Evolutionary conservation across 2,113 vertebrate species (phyloP).

Genomic region (Pundamilia nyererei): DNA sequence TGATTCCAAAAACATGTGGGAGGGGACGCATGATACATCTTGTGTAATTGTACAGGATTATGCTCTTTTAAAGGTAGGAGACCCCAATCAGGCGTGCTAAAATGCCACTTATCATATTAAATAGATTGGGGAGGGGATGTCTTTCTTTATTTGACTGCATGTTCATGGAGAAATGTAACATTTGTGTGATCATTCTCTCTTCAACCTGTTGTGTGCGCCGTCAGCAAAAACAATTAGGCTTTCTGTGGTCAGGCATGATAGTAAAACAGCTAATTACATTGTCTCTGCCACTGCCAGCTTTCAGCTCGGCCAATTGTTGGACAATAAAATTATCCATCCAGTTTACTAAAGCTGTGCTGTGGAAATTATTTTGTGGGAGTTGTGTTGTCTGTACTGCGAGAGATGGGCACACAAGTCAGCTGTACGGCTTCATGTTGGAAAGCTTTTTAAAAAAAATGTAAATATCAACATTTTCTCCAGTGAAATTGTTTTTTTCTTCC

Average conservation of each 20-base stretch:
- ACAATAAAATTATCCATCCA: slow-evolving; percentile 19
- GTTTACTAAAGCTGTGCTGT: not conserved
- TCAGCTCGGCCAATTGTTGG: not conserved
- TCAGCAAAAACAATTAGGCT: slow-evolving; percentile 25
- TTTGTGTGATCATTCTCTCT: not conserved
- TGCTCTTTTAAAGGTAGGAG: not conserved
- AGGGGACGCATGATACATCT: not conserved
- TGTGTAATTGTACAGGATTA: not conserved
- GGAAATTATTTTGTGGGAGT: not conserved
- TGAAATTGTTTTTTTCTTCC: not conserved
- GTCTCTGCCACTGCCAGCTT: slow-evolving; percentile 1
- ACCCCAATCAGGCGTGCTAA: accelerated
- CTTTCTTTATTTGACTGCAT: not conserved
- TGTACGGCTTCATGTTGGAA: not conserved
- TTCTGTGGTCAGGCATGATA: slow-evolving; percentile 15
- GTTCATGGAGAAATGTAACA: not conserved
- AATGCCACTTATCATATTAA: not conserved
- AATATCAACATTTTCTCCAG: not conserved
- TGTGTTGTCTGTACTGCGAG: not conserved
- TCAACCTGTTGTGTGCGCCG: not conserved
- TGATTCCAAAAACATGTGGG: not conserved
- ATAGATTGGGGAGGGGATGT: not conserved
- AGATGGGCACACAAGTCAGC: not conserved
- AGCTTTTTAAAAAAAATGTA: not conserved
- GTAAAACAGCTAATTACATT: slow-evolving; percentile 31